Evolutionary conservation across 2,888 invertebrate genomes (phyloP).

Genomic region (Empis stercorea): DNA sequence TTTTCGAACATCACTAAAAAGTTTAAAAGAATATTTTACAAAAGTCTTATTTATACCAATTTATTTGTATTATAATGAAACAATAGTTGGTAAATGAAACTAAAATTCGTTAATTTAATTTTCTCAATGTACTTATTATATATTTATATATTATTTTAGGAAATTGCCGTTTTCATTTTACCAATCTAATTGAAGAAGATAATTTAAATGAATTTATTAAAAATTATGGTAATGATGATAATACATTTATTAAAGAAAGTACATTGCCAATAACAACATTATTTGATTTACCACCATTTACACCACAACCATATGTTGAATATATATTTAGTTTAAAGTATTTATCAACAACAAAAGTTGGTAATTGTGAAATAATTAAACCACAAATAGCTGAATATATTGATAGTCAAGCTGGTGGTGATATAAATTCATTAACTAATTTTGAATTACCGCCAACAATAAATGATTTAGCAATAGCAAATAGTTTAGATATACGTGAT

Average conservation of each 20-base stretch:
- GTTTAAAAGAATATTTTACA: constrained; percentile 36
- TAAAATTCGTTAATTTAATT: neutral
- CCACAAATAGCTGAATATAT: constrained; percentile 8
- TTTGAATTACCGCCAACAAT: constrained; percentile 12
- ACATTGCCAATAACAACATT: constrained; percentile 5
- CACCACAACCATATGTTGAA: constrained; percentile 22
- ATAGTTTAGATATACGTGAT: neutral
- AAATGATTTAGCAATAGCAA: too few species aligned
- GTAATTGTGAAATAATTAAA: constrained; percentile 8
- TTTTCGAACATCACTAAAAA: constrained; percentile 36
- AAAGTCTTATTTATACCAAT: constrained; percentile 36
- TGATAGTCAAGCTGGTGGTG: constrained; percentile 15
- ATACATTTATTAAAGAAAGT: constrained; percentile 7
- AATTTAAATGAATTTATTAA: constrained; percentile 12
- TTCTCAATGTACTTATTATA: neutral
- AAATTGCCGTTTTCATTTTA: constrained; percentile 23
- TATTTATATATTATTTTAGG: constrained; percentile 15
- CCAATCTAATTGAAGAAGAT: constrained; percentile 19
- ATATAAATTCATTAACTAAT: constrained; percentile 5
- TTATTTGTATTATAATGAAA: constrained; percentile 33
- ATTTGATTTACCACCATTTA: constrained; percentile 18
- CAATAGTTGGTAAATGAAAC: constrained; percentile 25
- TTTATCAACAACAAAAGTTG: constrained; percentile 14
- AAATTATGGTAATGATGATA: constrained; percentile 1
- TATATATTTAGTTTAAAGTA: constrained; percentile 21